Conservation (phyloP, 2,113 vertebrate genomes). For the Machaerirhynchus nigripectus region DNA sequence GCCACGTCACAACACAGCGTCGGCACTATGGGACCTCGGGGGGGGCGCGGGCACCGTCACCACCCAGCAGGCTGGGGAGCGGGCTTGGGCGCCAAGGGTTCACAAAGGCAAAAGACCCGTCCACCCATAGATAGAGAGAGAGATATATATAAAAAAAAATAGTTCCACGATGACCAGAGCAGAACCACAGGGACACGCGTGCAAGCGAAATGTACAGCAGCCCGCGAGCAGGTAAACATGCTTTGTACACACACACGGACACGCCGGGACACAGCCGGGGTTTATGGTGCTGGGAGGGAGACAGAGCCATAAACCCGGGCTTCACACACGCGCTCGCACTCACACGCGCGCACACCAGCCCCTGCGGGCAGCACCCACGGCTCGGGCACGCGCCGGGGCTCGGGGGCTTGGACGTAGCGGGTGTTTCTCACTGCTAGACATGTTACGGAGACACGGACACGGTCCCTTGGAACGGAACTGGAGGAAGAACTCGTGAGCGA, state of each 20-base stretch:
- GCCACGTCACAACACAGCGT: constrained; percentile 78
- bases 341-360: not conserved
- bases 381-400: not conserved
- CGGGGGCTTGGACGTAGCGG: not conserved
- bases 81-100: constrained; percentile 21
- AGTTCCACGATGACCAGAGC: constrained; percentile 59
- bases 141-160: not conserved
- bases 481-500: constrained; percentile 78
- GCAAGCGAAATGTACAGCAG: constrained; percentile 68
- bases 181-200: constrained; percentile 49
- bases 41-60: constrained; percentile 20
- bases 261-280: constrained; percentile 62
- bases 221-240: constrained; percentile 58
- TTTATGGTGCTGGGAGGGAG: constrained; percentile 91
- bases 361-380: not conserved
- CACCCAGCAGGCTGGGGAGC: constrained; percentile 46
- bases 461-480: constrained; percentile 67
- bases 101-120: constrained; percentile 64
- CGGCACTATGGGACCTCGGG: constrained; percentile 19
- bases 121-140: constrained; percentile 46
- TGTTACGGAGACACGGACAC: constrained; percentile 67
- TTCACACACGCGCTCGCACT: not conserved
- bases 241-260: constrained; percentile 73
- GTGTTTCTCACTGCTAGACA: constrained; percentile 67
- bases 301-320: constrained; percentile 84